Evolutionary conservation across 2,888 invertebrate species (phyloP), one percentile per base, ranked within the genome.

Genomic region (Dione juno): DNA sequence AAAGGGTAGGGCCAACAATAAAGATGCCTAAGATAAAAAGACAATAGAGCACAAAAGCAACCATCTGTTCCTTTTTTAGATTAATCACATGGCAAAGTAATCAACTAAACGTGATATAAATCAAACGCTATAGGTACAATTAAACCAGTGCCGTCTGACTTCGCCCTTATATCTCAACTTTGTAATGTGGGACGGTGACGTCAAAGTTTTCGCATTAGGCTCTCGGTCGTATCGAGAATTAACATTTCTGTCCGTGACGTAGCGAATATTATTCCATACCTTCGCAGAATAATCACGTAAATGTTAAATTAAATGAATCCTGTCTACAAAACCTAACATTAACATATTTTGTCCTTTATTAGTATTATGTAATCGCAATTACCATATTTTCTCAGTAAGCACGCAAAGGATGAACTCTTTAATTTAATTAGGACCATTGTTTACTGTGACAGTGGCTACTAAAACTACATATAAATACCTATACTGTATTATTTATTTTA

Each of bases 151-250:
- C 50, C 10, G 37, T 65, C 10, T 65, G 52, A 53, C 28, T 45
- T n/a, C 61, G 28, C 35, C 45, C n/a, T 45, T 35, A 45, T 61
- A 45, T 61, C 48, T 19, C 14, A 50, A 64, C 37, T 64, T 64
- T 50, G 64, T 72, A 74, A 77, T 76, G 74, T 76, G 73, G 75
- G 71, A 54, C 75, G 81, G 76, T 89, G 90, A 90, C 92, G 90
- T 92, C 88, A 90, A 88, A 90, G 81, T 90, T 90, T 87, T 87
- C 85, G 81, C 85, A 88, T 89, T 88, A 88, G 82, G 89, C 89
- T 90, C 88, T 90, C 84, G 90, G 90, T 88, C 89, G 69, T 79
- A 74, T 71, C 73, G 81, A 74, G 79, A 83, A 81, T 76, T 79
- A 74, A 75, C 70, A 76, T 82, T 80, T 81, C 79, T 73, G 45